These are phyloP conservation scores for Brachionus sp. DNA, from an alignment of 1,140 invertebrate genomes.

Conservation along the genomic window DNA sequence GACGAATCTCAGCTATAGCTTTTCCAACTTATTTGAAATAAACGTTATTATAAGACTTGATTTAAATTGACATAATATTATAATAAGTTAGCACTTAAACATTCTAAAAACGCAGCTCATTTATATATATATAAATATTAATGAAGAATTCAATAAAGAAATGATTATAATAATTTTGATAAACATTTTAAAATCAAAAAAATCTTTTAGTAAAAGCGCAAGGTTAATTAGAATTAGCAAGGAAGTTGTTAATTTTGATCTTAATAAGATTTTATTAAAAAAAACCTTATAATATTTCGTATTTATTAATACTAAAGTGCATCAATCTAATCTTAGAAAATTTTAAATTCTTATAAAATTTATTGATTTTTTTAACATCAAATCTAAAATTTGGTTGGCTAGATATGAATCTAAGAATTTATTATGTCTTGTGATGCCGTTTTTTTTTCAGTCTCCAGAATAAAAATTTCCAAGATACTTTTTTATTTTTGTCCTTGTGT, in stretches of 20 bases:
- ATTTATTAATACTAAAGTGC: slow-evolving; percentile 14
- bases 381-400: neutral
- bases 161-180: slow-evolving; percentile 41
- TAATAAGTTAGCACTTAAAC: neutral
- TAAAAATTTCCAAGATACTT: neutral
- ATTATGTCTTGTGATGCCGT: neutral
- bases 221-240: neutral
- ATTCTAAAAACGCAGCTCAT: neutral
- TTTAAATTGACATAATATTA: slow-evolving; percentile 33
- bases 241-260: neutral
- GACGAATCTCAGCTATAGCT: neutral
- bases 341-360: slow-evolving; percentile 12
- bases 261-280: neutral
- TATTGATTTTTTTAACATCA: slow-evolving; percentile 34
- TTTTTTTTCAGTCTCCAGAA: neutral
- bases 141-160: slow-evolving; percentile 20
- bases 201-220: neutral
- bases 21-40: neutral
- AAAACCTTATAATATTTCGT: neutral
- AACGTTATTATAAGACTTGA: neutral
- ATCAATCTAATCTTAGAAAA: slow-evolving; percentile 31
- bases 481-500: neutral
- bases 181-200: slow-evolving; percentile 28
- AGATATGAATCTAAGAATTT: neutral
- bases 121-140: neutral